These are phyloP conservation scores for Drosophila melanica DNA, from an alignment of 1,140 invertebrate genomes.

Conservation along the genomic window DNA sequence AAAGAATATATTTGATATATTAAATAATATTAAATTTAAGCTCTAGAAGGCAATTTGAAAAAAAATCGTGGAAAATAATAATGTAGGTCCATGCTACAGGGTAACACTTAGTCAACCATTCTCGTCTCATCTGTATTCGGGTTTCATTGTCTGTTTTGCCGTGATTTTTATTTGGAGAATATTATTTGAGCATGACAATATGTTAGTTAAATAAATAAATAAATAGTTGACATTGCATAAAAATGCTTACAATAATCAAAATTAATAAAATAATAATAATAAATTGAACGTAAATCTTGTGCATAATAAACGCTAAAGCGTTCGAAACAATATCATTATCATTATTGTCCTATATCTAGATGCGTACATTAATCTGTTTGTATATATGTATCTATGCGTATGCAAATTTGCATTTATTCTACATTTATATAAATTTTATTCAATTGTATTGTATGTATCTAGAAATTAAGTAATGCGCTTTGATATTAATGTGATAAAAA, in stretches of 20 bases:
- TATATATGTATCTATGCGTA: conserved; percentile 23
- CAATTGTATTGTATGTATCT: no score
- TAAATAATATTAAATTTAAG: no score
- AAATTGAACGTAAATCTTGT: conserved; percentile 53
- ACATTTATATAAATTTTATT: conserved; percentile 22
- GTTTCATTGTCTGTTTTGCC: conserved; percentile 34
- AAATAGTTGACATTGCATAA: conserved; percentile 65
- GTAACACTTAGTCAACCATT: neutral
- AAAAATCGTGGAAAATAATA: no score
- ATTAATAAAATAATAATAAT: conserved; percentile 8
- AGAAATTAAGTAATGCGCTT: conserved; percentile 7
- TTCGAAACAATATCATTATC: conserved; percentile 37
- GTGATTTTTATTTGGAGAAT: conserved; percentile 58
- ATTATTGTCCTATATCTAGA: conserved; percentile 46
- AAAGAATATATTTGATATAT: no score
- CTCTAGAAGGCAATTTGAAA: no score
- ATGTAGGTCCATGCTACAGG: no score
- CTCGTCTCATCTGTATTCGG: neutral
- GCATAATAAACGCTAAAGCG: conserved; percentile 3
- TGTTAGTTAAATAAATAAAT: conserved; percentile 82
- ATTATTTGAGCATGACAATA: conserved; percentile 71
- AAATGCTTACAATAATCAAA: conserved; percentile 46
- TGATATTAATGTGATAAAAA: conserved; percentile 40
- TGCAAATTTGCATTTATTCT: conserved; percentile 18
- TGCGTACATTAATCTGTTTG: conserved; percentile 33